These are phyloP conservation scores for Trissonchulus sp. DNA, from an alignment of 2,888 invertebrate species.

Conservation along the genomic window DNA sequence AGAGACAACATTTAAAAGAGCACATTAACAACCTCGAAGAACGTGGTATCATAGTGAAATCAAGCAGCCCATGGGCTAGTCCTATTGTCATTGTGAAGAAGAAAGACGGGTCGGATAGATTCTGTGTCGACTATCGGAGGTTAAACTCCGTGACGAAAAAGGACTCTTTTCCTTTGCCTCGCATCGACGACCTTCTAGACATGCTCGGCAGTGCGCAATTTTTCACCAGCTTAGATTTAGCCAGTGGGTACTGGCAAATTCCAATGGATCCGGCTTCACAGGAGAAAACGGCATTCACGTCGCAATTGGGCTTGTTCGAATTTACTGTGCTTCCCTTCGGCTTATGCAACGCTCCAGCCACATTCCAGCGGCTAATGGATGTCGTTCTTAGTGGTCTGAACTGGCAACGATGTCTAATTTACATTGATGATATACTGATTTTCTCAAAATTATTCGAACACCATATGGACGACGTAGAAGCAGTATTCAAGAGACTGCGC, in stretches of 20 bases:
- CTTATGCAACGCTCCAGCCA: too few relatives aligned
- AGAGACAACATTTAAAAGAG: background rate
- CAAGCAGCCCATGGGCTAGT: conserved; percentile 4
- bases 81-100: conserved; percentile 12
- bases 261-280: conserved; percentile 30
- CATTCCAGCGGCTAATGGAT: conserved; percentile 34
- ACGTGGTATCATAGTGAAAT: background rate
- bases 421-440: too few relatives aligned
- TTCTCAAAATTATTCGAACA: background rate
- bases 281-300: conserved; percentile 34
- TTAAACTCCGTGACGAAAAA: background rate
- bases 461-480: background rate
- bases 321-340: conserved; percentile 34
- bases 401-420: background rate
- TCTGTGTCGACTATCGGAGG: too few relatives aligned
- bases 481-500: background rate
- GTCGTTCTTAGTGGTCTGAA: background rate
- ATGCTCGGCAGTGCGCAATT: background rate
- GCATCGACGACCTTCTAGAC: background rate
- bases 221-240: conserved; percentile 27
- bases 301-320: conserved; percentile 36
- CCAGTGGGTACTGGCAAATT: conserved; percentile 30
- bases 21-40: background rate
- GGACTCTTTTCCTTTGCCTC: too few relatives aligned
- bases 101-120: too few relatives aligned